A percentile compares a stretch with the other conserved stretches of the same genome.
Conservation (phyloP, 2,888 invertebrate genomes). For the Morinoia aosen region DNA sequence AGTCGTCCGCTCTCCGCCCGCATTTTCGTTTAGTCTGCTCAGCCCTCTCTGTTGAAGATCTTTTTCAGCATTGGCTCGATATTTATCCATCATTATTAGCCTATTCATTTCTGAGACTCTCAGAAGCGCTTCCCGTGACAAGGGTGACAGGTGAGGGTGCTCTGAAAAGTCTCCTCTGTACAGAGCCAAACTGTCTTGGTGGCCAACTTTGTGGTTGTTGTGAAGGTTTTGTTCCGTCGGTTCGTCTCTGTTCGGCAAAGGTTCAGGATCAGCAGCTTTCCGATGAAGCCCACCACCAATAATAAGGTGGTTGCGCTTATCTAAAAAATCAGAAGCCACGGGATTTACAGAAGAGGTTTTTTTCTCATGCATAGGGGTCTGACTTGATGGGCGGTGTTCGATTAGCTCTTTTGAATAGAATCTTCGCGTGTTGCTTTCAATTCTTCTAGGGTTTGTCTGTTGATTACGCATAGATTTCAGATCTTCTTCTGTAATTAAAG, state of each 20-base stretch:
- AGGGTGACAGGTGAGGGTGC: background rate
- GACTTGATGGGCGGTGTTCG: background rate
- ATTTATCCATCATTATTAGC: background rate
- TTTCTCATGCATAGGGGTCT: background rate
- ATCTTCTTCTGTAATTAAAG: background rate
- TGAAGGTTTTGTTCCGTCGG: background rate
- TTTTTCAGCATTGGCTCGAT: conserved; percentile 12
- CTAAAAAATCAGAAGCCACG: background rate
- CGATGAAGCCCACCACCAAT: background rate
- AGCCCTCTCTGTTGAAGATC: background rate
- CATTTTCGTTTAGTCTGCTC: background rate
- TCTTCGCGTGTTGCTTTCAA: background rate
- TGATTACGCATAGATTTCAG: background rate
- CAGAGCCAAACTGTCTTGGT: background rate
- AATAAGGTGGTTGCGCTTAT: background rate
- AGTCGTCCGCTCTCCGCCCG: background rate
- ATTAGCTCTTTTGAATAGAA: background rate
- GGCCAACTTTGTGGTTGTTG: background rate
- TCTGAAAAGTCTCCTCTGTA: conserved; percentile 32
- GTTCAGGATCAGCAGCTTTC: background rate
- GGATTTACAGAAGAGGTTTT: background rate
- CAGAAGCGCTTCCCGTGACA: background rate
- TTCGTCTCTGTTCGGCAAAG: background rate
- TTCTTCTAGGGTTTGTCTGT: too few species aligned
- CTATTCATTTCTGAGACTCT: background rate